phyloP scores from a whole-genome alignment of 2,888 invertebrate genomes.

The Drosophila paracracens region DNA sequence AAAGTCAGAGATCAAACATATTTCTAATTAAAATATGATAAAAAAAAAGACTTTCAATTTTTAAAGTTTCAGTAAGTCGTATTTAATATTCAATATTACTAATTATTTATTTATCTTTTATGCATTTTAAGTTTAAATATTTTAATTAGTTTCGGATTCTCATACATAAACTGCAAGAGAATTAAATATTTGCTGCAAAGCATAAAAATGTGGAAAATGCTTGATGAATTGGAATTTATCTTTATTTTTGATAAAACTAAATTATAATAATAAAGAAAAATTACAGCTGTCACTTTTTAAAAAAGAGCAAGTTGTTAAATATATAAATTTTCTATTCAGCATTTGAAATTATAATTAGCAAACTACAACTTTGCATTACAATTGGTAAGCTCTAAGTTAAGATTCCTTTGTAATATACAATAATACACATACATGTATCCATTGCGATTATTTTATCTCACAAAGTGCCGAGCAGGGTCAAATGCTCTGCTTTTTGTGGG shows the following conservation, averaged over 20 bases:
- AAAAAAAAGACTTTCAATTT: neutral
- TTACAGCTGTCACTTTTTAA: no score
- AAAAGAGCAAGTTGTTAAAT: neutral
- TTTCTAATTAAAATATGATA: neutral
- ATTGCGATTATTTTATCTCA: neutral
- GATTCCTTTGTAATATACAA: neutral
- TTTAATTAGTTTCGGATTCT: neutral
- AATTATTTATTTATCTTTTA: neutral
- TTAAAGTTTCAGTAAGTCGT: neutral
- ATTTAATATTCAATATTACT: neutral
- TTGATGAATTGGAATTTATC: neutral
- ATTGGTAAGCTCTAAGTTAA: neutral
- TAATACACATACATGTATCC: neutral
- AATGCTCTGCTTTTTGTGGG: constrained; percentile 29
- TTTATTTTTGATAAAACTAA: neutral
- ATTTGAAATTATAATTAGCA: neutral
- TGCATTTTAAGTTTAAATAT: neutral
- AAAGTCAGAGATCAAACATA: neutral
- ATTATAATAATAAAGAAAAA: neutral
- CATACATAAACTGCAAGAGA: neutral
- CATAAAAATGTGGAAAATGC: neutral
- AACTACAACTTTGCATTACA: neutral
- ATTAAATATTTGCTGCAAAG: neutral
- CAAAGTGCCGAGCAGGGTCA: constrained; percentile 56
- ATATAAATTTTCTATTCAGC: neutral